Conservation (phyloP, 1,140 invertebrate genomes). For the Nixonia krombeini region DNA sequence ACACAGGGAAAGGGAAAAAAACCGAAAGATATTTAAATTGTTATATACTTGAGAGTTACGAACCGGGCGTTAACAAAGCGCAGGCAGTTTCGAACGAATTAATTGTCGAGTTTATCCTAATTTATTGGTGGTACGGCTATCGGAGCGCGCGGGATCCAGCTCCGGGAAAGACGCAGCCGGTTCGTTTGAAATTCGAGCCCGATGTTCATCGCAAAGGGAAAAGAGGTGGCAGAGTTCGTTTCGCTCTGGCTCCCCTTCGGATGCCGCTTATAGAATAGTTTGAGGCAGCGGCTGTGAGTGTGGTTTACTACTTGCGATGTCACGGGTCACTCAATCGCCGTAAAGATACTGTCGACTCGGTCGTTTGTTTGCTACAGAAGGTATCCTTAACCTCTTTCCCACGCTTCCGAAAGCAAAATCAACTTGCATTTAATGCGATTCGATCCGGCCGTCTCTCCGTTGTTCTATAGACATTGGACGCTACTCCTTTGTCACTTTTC, state of each 20-base stretch:
- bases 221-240: background rate
- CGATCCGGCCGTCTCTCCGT: slow-evolving; percentile 32
- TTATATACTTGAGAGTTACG: too few species aligned
- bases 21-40: too few species aligned
- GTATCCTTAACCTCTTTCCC: slow-evolving; percentile 51
- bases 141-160: too few species aligned
- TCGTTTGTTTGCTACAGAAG: slow-evolving; percentile 45
- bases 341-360: slow-evolving; percentile 4
- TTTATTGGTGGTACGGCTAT: too few species aligned
- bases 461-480: slow-evolving; percentile 41
- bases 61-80: too few species aligned
- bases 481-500: slow-evolving; percentile 29
- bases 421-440: slow-evolving; percentile 52
- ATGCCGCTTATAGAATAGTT: background rate
- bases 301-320: slow-evolving; percentile 34
- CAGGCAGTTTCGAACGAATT: too few species aligned
- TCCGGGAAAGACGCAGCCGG: slow-evolving; percentile 29
- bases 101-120: too few species aligned
- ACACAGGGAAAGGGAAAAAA: too few species aligned
- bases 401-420: slow-evolving; percentile 51
- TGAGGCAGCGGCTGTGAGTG: background rate
- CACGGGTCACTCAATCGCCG: slow-evolving; percentile 43
- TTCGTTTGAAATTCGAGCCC: slow-evolving; percentile 42
- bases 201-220: slow-evolving; percentile 35
- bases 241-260: background rate